Evolutionary conservation across 2,797 vertebrate species (phyloP), one percentile per base, ranked within the genome.

Genomic region (Darevskia mixta): DNA sequence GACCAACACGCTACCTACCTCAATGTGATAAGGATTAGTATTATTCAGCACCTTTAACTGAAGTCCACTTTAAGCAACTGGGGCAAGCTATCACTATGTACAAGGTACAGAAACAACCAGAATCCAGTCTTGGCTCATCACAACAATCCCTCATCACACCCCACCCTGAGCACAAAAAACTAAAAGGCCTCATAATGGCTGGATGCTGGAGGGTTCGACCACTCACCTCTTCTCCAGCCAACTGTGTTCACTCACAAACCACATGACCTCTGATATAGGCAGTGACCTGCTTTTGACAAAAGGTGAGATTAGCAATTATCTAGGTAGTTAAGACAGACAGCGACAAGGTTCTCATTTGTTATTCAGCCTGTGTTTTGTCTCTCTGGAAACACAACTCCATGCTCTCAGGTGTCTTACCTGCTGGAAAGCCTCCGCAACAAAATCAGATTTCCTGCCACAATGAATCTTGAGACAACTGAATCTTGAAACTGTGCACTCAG

Each of bases 321-420:
- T 90, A 89, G 85, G 85, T 76, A 66, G 2, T 0, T 0, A 90
- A 90, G 86, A 8, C 89, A 86, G 85, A 87, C 75, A 92, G 9
- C 0, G 0, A 93, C 94, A 93, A 91, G 80, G 7, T 88, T 85
- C 67, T 88, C 87, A 83, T 92, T 93, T 93, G 91, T 90, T 91
- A 90, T 82, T 77, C 87, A 90, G 78, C 67, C 32, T 55, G 0
- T 0, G 0, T 1, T 82, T 95, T 91, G 90, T 88, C 89, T 41
- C 86, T 89, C 1, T 0, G 78, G 93, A 93, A 95, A 95, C 78
- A 88, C 82, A 87, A 94, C 6, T n/a, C 9, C 5, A 20, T 0
- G 0, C 85, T 92, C 92, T 94, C 93, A 87, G 89, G 82, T 95
- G 85, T 93, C 90, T 55, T n/a, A 76, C 7, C 0, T 0, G 1